These are phyloP conservation scores for Polyploca ridens DNA, from an alignment of 2,888 invertebrate genomes.

Conservation along the genomic window DNA sequence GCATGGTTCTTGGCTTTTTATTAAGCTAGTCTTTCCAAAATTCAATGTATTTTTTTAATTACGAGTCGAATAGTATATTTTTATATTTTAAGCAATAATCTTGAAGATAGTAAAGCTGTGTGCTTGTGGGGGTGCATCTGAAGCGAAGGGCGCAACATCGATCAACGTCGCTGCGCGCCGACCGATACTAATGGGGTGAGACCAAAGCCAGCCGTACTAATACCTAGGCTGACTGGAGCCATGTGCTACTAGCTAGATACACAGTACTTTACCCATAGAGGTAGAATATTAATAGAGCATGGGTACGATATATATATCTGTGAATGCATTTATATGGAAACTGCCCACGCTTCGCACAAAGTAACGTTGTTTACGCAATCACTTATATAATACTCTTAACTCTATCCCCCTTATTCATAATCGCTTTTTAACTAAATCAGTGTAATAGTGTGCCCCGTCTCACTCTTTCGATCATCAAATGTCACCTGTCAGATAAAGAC, in stretches of 20 bases:
- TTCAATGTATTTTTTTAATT: background rate
- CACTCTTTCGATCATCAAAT: too few relatives aligned
- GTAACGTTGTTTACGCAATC: too few relatives aligned
- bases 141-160: constrained; percentile 54
- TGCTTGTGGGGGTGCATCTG: constrained; percentile 47
- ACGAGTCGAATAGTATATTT: background rate
- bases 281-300: too few relatives aligned
- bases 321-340: too few relatives aligned
- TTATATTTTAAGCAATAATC: background rate
- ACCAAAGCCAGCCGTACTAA: constrained; percentile 46
- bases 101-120: constrained; percentile 14
- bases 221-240: constrained; percentile 33
- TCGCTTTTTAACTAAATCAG: too few relatives aligned
- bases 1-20: too few relatives aligned
- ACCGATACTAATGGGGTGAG: constrained; percentile 67
- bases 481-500: too few relatives aligned
- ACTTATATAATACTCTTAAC: too few relatives aligned
- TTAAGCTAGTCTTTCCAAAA: background rate
- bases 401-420: too few relatives aligned
- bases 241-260: constrained; percentile 29
- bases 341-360: too few relatives aligned
- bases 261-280: constrained; percentile 14
- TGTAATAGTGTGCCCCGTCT: too few relatives aligned
- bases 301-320: too few relatives aligned
- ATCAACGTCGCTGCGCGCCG: constrained; percentile 63